These are phyloP conservation scores for Pelodytes ibericus DNA, from an alignment of 2,797 vertebrate genomes.

Conservation along the genomic window DNA sequence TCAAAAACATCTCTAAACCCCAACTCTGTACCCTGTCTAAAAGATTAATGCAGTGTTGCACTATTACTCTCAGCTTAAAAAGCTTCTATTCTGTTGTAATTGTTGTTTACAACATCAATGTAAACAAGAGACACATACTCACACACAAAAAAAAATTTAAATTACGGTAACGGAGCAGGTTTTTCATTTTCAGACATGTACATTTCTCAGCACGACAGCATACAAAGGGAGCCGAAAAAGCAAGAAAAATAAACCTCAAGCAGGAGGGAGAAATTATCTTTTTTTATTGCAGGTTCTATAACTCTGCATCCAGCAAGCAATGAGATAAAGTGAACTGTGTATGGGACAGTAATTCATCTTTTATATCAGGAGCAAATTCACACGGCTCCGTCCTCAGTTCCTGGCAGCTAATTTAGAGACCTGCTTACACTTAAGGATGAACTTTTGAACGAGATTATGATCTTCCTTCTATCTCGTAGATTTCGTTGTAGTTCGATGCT, in stretches of 20 bases:
- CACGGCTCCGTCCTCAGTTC: constrained; percentile 37
- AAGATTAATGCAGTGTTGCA: constrained; percentile 43
- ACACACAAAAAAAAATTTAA: constrained; percentile 40
- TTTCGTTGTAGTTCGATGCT: constrained; percentile 48
- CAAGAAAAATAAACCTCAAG: constrained; percentile 36
- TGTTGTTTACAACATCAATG: constrained; percentile 37
- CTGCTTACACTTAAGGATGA: constrained; percentile 53
- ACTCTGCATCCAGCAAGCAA: constrained; percentile 48
- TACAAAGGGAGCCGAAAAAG: constrained; percentile 23
- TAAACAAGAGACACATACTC: constrained; percentile 33
- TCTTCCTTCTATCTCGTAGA: constrained; percentile 52
- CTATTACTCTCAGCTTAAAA: constrained; percentile 40
- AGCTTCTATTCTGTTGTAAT: constrained; percentile 34
- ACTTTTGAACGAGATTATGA: constrained; percentile 55
- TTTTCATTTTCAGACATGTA: constrained; percentile 47
- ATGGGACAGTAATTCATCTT: constrained; percentile 56
- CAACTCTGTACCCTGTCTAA: background rate
- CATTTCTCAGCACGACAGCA: constrained; percentile 42
- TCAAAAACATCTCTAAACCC: too few species aligned
- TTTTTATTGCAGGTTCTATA: constrained; percentile 52
- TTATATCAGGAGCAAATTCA: constrained; percentile 50
- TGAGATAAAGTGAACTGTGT: constrained; percentile 55
- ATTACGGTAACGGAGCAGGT: constrained; percentile 39
- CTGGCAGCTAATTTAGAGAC: constrained; percentile 56
- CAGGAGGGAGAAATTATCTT: constrained; percentile 50